Evolutionary conservation across 2,113 vertebrate genomes (phyloP).

Genomic region (Odobenus rosmarus): DNA sequence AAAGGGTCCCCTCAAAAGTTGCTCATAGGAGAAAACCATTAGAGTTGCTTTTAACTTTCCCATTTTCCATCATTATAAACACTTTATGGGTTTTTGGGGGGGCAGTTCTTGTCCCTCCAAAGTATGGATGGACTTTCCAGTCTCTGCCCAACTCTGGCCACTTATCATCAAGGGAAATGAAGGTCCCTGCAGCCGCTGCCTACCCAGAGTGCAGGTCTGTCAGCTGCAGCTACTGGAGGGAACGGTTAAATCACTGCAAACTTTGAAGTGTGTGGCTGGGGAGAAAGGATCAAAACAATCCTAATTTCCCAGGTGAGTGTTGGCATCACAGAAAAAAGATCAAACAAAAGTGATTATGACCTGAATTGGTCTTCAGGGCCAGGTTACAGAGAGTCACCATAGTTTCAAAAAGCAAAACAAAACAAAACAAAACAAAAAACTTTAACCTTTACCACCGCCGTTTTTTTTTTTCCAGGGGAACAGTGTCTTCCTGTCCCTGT

Average conservation of each 20-base stretch:
- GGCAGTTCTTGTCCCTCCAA: not conserved
- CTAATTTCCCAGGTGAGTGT: conserved; percentile 55
- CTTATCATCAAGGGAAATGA: not conserved
- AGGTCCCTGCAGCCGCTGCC: not conserved
- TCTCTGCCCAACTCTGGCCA: not conserved
- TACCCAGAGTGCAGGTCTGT: not conserved
- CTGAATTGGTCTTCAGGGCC: conserved; percentile 18
- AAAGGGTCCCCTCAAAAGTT: not conserved
- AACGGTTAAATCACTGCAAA: conserved; percentile 35
- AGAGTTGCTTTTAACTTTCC: not conserved
- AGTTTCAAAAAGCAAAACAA: not conserved
- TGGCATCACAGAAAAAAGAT: conserved; percentile 18
- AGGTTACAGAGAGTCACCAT: not conserved
- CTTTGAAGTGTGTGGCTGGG: not conserved
- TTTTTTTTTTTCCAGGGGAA: not conserved
- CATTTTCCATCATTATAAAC: not conserved
- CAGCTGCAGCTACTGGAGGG: not conserved
- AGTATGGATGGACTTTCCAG: not conserved
- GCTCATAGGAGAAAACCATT: not conserved
- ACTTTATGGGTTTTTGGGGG: fast-evolving
- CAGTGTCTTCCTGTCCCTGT: not conserved
- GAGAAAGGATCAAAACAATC: conserved; percentile 41
- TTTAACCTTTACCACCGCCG: not conserved
- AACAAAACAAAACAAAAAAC: not conserved
- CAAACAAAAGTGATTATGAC: conserved; percentile 35